A percentile compares a stretch with the other conserved stretches of the same genome.
Conservation (phyloP, 1,140 invertebrate species). For the Platyscapa corneri region DNA sequence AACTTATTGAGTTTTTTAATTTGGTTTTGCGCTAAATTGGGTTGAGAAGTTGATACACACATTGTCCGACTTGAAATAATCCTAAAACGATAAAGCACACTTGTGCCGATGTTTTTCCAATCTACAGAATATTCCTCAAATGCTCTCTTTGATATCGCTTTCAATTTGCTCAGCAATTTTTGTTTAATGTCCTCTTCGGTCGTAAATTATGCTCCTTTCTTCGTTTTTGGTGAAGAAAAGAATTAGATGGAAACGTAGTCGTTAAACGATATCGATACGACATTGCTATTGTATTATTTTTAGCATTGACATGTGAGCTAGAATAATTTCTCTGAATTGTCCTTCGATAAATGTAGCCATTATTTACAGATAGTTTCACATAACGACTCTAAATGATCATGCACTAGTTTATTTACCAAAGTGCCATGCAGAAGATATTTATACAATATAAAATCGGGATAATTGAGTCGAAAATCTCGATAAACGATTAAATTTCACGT, state of each 20-base stretch:
- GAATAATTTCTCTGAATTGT: background rate
- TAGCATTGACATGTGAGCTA: background rate
- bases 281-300: background rate
- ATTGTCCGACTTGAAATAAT: background rate
- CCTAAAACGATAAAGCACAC: background rate
- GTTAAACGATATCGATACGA: background rate
- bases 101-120: background rate
- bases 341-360: background rate
- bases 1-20: background rate
- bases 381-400: background rate
- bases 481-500: background rate
- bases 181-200: background rate
- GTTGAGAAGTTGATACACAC: too few relatives aligned
- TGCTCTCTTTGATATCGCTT: background rate
- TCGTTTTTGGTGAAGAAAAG: background rate
- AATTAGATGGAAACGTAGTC: background rate
- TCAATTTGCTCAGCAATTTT: background rate
- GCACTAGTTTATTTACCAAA: background rate
- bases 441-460: background rate
- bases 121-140: background rate
- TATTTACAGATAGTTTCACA: conserved; percentile 1
- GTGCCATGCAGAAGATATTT: background rate
- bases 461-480: background rate
- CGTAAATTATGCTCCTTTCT: background rate
- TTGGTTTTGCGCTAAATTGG: too few relatives aligned